Percentiles rank a stretch among this genome's conserved stretches.
phyloP scores from a whole-genome alignment of 2,113 vertebrate genomes.

The Dendrocopos noguchii region DNA sequence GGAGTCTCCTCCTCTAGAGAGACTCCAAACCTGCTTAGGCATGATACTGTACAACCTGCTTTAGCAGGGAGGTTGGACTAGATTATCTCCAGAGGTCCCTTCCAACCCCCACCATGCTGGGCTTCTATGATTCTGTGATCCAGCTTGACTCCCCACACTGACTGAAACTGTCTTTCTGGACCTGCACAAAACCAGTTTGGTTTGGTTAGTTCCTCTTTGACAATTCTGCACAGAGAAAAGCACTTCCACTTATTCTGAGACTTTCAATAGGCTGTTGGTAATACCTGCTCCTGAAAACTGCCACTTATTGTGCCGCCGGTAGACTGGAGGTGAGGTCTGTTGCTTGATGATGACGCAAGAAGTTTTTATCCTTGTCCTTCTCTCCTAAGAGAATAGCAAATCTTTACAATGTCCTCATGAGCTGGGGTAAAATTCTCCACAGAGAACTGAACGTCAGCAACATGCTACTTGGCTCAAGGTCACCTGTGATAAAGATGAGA shows the following conservation, averaged over 20 bases:
- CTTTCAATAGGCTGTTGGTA: neutral
- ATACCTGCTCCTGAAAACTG: neutral
- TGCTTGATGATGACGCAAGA: neutral
- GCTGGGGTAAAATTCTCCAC: neutral
- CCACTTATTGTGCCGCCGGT: neutral
- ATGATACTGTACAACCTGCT: no score
- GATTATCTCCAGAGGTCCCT: no score
- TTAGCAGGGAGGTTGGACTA: no score
- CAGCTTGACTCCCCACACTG: neutral
- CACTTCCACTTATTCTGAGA: neutral
- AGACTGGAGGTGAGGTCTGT: neutral
- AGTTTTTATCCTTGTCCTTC: neutral
- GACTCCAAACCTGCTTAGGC: no score
- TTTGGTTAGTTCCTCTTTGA: neutral
- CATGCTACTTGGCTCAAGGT: conserved; percentile 22
- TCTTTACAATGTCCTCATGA: neutral
- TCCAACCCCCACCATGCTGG: no score
- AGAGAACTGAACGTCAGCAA: neutral
- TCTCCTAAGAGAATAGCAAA: neutral
- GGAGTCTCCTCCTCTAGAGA: no score
- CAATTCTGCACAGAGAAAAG: neutral
- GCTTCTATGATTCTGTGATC: neutral
- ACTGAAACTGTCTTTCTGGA: neutral
- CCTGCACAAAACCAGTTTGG: neutral
- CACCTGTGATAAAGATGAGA: conserved; percentile 5